Percentiles rank a stretch among this genome's conserved stretches.
phyloP scores from a whole-genome alignment of 2,113 vertebrate genomes.

The Lanius ludovicianus region DNA sequence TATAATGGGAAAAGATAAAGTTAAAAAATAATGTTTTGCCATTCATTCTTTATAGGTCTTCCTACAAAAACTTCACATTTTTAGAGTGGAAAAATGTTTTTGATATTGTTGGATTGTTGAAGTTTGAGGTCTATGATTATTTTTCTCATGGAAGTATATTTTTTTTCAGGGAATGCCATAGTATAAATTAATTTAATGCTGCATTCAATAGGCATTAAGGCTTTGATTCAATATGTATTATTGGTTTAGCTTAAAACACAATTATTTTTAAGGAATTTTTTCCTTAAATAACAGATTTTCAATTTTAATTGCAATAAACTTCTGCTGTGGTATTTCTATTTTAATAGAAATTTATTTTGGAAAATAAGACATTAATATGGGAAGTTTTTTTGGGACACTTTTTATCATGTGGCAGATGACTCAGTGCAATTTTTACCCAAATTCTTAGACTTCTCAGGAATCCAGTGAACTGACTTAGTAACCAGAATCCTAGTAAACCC shows the following conservation, averaged over 20 bases:
- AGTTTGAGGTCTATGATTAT: not conserved
- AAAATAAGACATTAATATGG: not conserved
- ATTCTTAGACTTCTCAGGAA: slow-evolving; percentile 26
- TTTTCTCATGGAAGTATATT: not conserved
- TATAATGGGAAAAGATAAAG: not conserved
- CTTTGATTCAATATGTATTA: not conserved
- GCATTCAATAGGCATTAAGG: not conserved
- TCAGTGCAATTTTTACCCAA: slow-evolving; percentile 14
- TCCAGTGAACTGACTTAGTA: slow-evolving; percentile 18
- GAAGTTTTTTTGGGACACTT: not conserved
- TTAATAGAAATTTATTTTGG: slow-evolving; percentile 46
- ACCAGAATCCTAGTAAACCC: slow-evolving; percentile 42
- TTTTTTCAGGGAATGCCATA: not conserved
- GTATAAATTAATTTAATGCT: not conserved
- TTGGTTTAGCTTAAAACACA: not conserved
- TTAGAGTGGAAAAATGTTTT: not conserved
- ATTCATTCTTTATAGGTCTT: not conserved
- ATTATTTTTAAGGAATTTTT: slow-evolving; percentile 24
- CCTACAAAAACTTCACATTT: not conserved
- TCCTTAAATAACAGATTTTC: slow-evolving; percentile 10
- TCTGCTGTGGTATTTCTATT: slow-evolving; percentile 18
- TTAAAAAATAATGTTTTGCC: not conserved
- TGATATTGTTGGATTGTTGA: not conserved
- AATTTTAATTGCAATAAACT: slow-evolving; percentile 18
- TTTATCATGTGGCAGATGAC: not conserved